These are phyloP conservation scores for Helleia helle DNA, from an alignment of 2,888 invertebrate species.

Conservation along the genomic window DNA sequence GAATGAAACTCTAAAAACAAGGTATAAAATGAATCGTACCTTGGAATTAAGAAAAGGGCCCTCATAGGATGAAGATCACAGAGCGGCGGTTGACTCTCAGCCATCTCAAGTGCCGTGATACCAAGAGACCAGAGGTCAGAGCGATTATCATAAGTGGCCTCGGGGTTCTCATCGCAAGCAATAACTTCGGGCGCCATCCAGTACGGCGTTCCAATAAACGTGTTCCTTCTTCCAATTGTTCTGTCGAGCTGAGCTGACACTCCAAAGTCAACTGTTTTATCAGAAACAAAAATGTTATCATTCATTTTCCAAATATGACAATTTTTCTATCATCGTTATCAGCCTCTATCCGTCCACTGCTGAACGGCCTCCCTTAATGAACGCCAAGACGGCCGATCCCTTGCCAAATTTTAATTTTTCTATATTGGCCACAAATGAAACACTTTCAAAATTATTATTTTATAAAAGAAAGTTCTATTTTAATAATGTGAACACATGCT, in stretches of 20 bases:
- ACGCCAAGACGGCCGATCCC: no score
- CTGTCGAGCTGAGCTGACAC: constrained; percentile 99
- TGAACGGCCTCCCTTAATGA: no score
- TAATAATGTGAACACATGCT: no score
- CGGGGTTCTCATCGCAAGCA: constrained; percentile 99
- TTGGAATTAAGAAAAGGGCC: constrained; percentile 97
- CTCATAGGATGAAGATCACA: constrained; percentile 99
- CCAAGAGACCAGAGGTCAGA: constrained; percentile 94
- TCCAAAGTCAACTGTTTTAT: constrained; percentile 92
- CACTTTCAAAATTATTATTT: no score
- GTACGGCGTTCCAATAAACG: constrained; percentile 98
- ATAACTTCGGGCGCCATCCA: constrained; percentile 99
- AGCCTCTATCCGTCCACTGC: no score
- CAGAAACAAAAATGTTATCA: no score
- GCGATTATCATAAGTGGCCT: constrained; percentile 99
- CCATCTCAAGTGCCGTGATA: constrained; percentile 99
- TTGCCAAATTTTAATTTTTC: no score
- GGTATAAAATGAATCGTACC: constrained; percentile 28
- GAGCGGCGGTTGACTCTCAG: constrained; percentile 98
- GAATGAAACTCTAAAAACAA: no score
- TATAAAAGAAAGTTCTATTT: no score
- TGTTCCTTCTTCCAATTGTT: constrained; percentile 98
- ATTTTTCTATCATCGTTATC: no score
- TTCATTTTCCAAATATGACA: no score
- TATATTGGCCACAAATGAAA: no score